Evolutionary conservation across 2,888 invertebrate species (phyloP).

Genomic region (Cancer borealis): DNA sequence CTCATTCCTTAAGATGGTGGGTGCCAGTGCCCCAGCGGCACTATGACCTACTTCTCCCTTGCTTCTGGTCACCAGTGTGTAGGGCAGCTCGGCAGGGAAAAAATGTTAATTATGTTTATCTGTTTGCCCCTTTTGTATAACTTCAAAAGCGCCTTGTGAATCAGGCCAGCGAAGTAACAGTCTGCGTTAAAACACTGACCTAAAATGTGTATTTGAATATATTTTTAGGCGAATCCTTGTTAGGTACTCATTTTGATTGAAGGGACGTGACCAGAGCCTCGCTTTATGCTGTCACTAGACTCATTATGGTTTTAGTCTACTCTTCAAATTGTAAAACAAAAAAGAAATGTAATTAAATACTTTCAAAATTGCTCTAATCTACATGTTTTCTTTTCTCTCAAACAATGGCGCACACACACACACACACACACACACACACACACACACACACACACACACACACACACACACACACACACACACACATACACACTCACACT

Average conservation of each 20-base stretch:
- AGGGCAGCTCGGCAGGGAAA: background rate
- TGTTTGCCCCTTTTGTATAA: background rate
- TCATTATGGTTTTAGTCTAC: background rate
- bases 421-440: slow-evolving; percentile 32
- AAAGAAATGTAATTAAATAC: background rate
- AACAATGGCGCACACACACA: background rate
- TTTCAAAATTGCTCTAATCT: slow-evolving; percentile 7
- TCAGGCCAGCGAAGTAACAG: background rate
- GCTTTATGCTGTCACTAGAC: background rate
- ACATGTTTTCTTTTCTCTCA: background rate
- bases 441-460: background rate
- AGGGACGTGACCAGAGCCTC: background rate
- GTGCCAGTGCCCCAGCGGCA: slow-evolving; percentile 18
- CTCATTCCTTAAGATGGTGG: slow-evolving; percentile 3
- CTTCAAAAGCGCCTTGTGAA: background rate
- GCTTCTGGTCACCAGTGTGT: slow-evolving; percentile 27
- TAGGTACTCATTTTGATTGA: background rate
- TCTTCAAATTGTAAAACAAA: background rate
- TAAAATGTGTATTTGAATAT: background rate
- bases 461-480: background rate
- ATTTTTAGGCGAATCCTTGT: background rate
- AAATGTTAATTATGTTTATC: background rate
- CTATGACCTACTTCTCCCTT: background rate
- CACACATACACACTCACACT: background rate
- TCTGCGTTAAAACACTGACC: background rate